Evolutionary conservation across 2,888 invertebrate genomes (phyloP).

Genomic region (Macrostomum cliftonense): DNA sequence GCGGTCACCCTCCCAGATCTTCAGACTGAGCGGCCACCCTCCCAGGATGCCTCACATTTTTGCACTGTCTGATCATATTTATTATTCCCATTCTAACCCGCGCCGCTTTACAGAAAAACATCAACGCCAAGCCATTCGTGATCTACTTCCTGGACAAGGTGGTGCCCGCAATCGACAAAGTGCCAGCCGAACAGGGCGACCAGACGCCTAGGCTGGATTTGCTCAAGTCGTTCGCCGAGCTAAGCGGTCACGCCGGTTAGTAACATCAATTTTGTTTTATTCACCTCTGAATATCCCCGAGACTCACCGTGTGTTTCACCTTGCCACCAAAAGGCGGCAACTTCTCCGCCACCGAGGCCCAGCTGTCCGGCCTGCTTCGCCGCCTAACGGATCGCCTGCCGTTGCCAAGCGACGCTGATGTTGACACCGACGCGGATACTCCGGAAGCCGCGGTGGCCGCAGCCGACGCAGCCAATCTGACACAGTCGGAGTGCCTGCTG

Average conservation of each 20-base stretch:
- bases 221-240: too few relatives aligned
- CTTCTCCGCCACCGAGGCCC: too few relatives aligned
- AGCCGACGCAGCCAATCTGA: neutral
- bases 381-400: neutral
- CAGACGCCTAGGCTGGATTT: slow-evolving; percentile 20
- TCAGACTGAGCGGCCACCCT: neutral
- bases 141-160: slow-evolving; percentile 66
- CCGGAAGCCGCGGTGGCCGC: neutral
- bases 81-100: too few relatives aligned
- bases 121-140: slow-evolving; percentile 65
- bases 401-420: neutral
- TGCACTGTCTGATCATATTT: too few relatives aligned
- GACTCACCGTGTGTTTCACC: too few relatives aligned
- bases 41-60: too few relatives aligned
- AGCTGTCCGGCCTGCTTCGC: too few relatives aligned
- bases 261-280: too few relatives aligned
- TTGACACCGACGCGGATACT: neutral
- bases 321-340: too few relatives aligned
- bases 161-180: slow-evolving; percentile 45
- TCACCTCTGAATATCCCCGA: too few relatives aligned
- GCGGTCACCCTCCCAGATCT: neutral
- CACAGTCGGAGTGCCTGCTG: slow-evolving; percentile 54
- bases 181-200: slow-evolving; percentile 21
- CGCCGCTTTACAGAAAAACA: slow-evolving; percentile 58
- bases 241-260: too few relatives aligned